These are phyloP conservation scores for Oxystoma pomonae DNA, from an alignment of 2,888 invertebrate genomes.

Conservation along the genomic window DNA sequence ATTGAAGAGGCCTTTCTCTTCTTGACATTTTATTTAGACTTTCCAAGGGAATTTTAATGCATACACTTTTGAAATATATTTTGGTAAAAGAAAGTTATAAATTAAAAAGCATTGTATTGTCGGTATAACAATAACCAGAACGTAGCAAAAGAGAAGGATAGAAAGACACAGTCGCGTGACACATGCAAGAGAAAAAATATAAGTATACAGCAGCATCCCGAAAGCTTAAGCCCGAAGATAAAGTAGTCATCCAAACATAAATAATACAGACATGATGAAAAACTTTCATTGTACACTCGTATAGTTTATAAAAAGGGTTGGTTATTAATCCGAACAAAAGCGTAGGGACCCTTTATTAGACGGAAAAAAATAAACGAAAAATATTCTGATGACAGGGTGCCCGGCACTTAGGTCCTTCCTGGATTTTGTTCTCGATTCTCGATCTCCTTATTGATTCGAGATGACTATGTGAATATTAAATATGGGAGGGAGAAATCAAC, in stretches of 20 bases:
- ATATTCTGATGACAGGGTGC: slow-evolving; percentile 39
- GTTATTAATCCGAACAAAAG: slow-evolving; percentile 43
- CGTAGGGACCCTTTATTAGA: slow-evolving; percentile 36
- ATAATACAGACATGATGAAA: slow-evolving; percentile 47
- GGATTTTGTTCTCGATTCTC: slow-evolving; percentile 37
- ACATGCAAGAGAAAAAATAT: slow-evolving; percentile 37
- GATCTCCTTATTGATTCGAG: slow-evolving; percentile 36
- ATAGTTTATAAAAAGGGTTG: slow-evolving; percentile 40
- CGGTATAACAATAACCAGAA: too few species aligned
- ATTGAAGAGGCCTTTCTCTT: neutral
- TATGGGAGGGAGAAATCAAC: slow-evolving; percentile 11
- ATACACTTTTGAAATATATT: too few species aligned
- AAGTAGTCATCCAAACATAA: slow-evolving; percentile 44
- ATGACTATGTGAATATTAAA: slow-evolving; percentile 36
- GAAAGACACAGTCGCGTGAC: slow-evolving; percentile 41
- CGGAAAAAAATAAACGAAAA: slow-evolving; percentile 31
- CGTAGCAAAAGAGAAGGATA: too few species aligned
- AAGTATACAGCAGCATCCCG: slow-evolving; percentile 33
- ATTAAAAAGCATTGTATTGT: too few species aligned
- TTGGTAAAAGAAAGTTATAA: too few species aligned
- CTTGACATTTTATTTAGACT: too few species aligned
- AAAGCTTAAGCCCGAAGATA: slow-evolving; percentile 28
- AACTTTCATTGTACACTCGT: slow-evolving; percentile 44
- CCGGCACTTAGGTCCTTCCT: slow-evolving; percentile 37
- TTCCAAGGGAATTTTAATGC: too few species aligned